Evolutionary conservation across 2,113 vertebrate species (phyloP), one percentile per base, ranked within the genome.

Genomic region (Tautogolabrus adspersus): DNA sequence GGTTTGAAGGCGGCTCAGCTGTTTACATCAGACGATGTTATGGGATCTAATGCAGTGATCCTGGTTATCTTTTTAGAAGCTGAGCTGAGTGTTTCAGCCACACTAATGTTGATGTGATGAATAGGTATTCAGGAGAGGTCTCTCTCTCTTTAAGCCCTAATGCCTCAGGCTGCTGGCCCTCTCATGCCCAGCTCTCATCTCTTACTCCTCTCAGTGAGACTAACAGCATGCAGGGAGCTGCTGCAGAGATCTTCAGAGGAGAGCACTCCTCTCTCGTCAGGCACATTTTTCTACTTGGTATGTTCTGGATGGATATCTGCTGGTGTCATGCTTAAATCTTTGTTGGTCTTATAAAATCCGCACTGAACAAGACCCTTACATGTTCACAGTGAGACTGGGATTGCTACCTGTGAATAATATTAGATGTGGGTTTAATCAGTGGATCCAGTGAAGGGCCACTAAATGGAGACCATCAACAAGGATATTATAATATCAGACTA

Each of bases 71-170:
- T 89, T 58, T 68, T 63, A 88, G 80, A 65, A 49, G 66, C 67
- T 57, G 54, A 75, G 66, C 60, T 49, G 75, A 87, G 79, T 78
- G 80, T 70, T 83, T 79, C 80, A 77, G 76, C 82, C 68, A 74
- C 87, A 71, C 79, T 89, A 91, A 90, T 87, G 80, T 88, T 51
- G 75, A 81, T 75, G 71, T 86, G 87, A 91, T 91, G 90, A 93
- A 91, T 91, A 91, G 87, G 83, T 90, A 88, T 89, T 92, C 92
- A 89, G 80, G 51, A 82, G 83, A 77, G 79, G 77, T 90, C 86
- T 81, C 83, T 84, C 83, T 84, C 86, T 90, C 83, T 89, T 86
- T 88, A 75, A 75, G 86, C 70, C 81, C 61, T 66, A 67, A 68
- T 63, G 89, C 92, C 84, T 88, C 81, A 19, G 85, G 90, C 88